These are phyloP conservation scores for Sebastes glaucus DNA, from an alignment of 2,797 vertebrate genomes.

Conservation along the genomic window DNA sequence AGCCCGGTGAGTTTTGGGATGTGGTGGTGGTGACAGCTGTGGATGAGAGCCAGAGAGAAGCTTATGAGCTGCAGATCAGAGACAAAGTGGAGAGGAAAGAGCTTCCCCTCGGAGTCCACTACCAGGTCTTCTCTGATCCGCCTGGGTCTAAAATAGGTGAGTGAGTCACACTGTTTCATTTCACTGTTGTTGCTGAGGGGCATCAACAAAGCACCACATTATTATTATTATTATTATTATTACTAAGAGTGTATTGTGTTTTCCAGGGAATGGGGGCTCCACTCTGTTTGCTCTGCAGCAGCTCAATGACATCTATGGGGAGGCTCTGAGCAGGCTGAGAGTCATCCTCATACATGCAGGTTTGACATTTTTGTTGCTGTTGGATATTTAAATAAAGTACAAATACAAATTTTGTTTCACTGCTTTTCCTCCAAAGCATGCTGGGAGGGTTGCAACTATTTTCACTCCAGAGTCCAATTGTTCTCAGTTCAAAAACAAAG, in stretches of 20 bases:
- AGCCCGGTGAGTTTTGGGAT: constrained; percentile 88
- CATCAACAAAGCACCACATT: not conserved
- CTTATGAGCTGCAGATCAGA: constrained; percentile 86
- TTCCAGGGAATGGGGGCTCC: constrained; percentile 94
- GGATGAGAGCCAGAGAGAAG: constrained; percentile 85
- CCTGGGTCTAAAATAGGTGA: constrained; percentile 89
- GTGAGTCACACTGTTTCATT: not conserved
- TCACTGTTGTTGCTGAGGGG: not conserved
- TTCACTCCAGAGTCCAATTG: not conserved
- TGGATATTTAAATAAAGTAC: not conserved
- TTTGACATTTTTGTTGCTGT: constrained; percentile 56
- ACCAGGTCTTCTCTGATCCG: constrained; percentile 89
- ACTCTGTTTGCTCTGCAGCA: constrained; percentile 86
- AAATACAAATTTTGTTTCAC: not conserved
- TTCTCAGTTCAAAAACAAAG: too few relatives aligned
- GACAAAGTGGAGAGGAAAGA: constrained; percentile 84
- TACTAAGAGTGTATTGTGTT: not conserved
- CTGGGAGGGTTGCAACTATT: not conserved
- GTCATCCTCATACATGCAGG: constrained; percentile 94
- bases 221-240: not conserved
- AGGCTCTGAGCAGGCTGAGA: constrained; percentile 80
- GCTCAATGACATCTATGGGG: constrained; percentile 85
- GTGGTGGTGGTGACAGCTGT: constrained; percentile 88
- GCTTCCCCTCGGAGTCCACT: constrained; percentile 86
- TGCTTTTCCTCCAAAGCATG: not conserved